A percentile compares a stretch with the other conserved stretches of the same genome.
Conservation (phyloP, 2,113 vertebrate species). For the Accipiter virgatus region DNA sequence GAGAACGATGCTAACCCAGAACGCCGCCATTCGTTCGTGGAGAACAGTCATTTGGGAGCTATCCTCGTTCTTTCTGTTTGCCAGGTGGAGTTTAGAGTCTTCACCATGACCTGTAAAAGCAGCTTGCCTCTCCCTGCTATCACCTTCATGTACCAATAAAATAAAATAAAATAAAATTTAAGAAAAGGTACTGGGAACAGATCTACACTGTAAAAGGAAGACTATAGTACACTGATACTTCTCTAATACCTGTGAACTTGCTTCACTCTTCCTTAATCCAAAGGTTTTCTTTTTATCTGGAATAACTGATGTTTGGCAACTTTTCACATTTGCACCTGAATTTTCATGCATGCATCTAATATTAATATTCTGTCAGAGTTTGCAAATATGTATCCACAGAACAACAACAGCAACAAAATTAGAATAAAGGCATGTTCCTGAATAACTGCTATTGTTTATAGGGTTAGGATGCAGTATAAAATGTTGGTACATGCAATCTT, state of each 20-base stretch:
- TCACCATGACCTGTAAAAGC: not conserved
- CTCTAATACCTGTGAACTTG: not conserved
- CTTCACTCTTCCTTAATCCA: not conserved
- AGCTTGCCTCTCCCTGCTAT: not conserved
- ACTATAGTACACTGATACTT: not conserved
- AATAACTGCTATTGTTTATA: not conserved
- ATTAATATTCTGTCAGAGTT: not conserved
- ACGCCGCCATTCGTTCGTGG: rapidly evolving
- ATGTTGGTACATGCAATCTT: not conserved
- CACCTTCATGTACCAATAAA: not conserved
- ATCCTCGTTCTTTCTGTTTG: not conserved
- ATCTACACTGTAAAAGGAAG: not conserved
- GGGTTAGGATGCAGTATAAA: not conserved
- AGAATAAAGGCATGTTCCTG: not conserved
- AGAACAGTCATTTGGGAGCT: not conserved
- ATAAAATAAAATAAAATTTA: not conserved
- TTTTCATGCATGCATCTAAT: not conserved
- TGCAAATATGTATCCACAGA: not conserved
- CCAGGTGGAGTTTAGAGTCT: not conserved
- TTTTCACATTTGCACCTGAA: not conserved
- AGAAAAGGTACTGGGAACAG: not conserved
- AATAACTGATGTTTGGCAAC: not conserved
- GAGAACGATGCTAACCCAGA: not conserved
- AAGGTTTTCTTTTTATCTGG: not conserved
- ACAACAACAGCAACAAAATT: not conserved